Base-by-base conservation (phyloP, 1,140 invertebrate genomes). In the Ips typographus region DNA sequence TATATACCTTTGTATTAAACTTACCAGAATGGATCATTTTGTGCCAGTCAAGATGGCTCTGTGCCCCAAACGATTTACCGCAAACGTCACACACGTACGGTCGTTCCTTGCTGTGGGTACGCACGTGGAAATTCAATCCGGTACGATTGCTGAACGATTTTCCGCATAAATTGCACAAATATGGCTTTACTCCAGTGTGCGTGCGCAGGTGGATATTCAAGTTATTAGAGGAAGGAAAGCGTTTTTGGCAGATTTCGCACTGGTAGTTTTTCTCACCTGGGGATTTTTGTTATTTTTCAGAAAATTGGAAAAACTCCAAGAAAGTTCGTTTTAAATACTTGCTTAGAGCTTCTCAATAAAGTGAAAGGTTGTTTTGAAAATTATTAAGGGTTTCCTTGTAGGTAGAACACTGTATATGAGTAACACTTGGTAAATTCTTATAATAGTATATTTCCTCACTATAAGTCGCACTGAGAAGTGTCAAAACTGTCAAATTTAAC, bases 21-120 rank as follows among this genome's bases (percentile, higher is more conserved):
- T 86, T 85, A 0, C 86, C 86, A 0, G 86, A 87, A 64, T 88
- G 86, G 0, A 84, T 87, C 37, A 85, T 82, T 75, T 85, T 84
- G 65, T 87, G 85, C 60, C 71, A 64, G 57, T 72, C 74, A 22
- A 77, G 57, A 62, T 77, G 76, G 49, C 76, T 74, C 42, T 72
- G 71, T 37, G 75, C 73, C 8, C 72, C 68, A 62, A 77, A 76
- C n/a, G 66, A 56, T 75, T 76, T 77, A 2, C 66, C 71, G 69
- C 77, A 79, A 8, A 74, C 62, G 47, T 72, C 65, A 70, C 78
- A 80, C 2, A 47, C 62, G 68, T 76, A 78, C 1, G 74, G 74
- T 63, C 74, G 74, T 68, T 77, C 76, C 61, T 76, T 73, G 4
- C 76, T 78, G 68, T 79, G 78, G 1, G 74, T 77, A 61, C 76